phyloP scores from a whole-genome alignment of 2,113 vertebrate genomes.

The Phyllopteryx taeniolatus region DNA sequence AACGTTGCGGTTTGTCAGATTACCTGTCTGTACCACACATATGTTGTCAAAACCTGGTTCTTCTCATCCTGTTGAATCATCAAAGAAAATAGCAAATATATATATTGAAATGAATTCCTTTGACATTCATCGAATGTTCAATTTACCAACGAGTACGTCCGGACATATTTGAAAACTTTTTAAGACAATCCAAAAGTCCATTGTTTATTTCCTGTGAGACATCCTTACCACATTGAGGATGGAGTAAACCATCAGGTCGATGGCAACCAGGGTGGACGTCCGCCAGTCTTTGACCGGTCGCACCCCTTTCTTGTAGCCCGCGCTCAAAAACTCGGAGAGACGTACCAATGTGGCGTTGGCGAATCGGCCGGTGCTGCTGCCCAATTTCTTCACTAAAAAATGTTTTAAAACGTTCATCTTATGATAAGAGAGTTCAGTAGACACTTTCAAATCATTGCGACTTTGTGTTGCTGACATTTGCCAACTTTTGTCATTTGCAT shows the following conservation, averaged over 20 bases:
- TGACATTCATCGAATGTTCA: background rate
- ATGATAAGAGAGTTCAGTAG: too few species aligned
- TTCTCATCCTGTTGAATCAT: conserved; percentile 85
- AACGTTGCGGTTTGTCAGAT: background rate
- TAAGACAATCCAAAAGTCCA: background rate
- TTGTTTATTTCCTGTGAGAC: too few species aligned
- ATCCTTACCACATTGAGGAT: conserved; percentile 90
- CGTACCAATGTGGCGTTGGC: conserved; percentile 76
- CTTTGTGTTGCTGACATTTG: too few species aligned
- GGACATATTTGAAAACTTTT: background rate
- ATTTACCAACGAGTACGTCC: background rate
- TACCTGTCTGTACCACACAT: conserved; percentile 98
- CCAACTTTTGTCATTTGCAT: background rate
- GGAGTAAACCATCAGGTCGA: conserved; percentile 94
- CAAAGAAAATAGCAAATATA: background rate
- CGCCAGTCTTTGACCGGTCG: conserved; percentile 90
- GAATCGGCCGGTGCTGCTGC: conserved; percentile 29
- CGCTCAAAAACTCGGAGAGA: conserved; percentile 77
- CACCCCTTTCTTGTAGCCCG: conserved; percentile 84
- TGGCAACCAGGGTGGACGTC: conserved; percentile 81
- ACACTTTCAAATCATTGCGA: too few species aligned
- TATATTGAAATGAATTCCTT: background rate
- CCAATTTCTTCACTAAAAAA: conserved; percentile 59
- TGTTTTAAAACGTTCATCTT: background rate
- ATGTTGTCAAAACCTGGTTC: conserved; percentile 96